phyloP scores from a whole-genome alignment of 2,888 invertebrate genomes.

The Aspidapion aeneum region DNA sequence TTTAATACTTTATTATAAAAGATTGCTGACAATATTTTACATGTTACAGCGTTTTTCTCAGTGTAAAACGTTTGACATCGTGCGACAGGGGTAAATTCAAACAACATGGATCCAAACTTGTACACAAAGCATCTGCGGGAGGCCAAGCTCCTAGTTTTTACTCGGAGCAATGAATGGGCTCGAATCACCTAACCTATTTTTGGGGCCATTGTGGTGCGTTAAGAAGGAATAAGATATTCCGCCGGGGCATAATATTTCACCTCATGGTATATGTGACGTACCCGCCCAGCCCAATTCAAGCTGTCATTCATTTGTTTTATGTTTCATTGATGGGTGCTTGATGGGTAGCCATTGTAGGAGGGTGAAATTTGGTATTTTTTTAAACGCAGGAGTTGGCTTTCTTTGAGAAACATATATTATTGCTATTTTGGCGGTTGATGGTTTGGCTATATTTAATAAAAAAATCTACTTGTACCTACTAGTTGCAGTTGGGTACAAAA shows the following conservation, averaged over 20 bases:
- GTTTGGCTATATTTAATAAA: too few relatives aligned
- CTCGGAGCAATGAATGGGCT: slow-evolving; percentile 45
- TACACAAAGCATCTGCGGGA: slow-evolving; percentile 46
- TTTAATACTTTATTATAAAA: too few relatives aligned
- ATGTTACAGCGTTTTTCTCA: slow-evolving; percentile 12
- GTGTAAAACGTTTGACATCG: slow-evolving; percentile 19
- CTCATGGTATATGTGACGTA: slow-evolving; percentile 30
- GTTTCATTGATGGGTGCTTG: slow-evolving; percentile 35
- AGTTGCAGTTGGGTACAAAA: too few relatives aligned
- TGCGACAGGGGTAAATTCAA: slow-evolving; percentile 26
- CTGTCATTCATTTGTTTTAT: slow-evolving; percentile 44
- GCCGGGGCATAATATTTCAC: slow-evolving; percentile 48
- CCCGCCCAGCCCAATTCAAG: slow-evolving; percentile 46
- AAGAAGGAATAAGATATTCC: slow-evolving; percentile 46
- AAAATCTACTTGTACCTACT: too few relatives aligned
- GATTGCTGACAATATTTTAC: too few relatives aligned
- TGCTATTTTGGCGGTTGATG: neutral
- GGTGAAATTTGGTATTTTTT: neutral
- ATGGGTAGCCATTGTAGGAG: neutral
- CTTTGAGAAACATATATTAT: neutral
- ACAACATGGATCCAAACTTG: slow-evolving; percentile 17
- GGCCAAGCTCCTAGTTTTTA: slow-evolving; percentile 48
- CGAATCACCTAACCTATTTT: slow-evolving; percentile 44
- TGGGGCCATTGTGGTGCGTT: slow-evolving; percentile 37
- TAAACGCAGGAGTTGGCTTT: neutral